A percentile compares a stretch with the other conserved stretches of the same genome.
Evolutionary conservation across 37 sponge, comb jelly and placozoan species (phyloP).

Genomic region (Ephydatia muelleri): DNA sequence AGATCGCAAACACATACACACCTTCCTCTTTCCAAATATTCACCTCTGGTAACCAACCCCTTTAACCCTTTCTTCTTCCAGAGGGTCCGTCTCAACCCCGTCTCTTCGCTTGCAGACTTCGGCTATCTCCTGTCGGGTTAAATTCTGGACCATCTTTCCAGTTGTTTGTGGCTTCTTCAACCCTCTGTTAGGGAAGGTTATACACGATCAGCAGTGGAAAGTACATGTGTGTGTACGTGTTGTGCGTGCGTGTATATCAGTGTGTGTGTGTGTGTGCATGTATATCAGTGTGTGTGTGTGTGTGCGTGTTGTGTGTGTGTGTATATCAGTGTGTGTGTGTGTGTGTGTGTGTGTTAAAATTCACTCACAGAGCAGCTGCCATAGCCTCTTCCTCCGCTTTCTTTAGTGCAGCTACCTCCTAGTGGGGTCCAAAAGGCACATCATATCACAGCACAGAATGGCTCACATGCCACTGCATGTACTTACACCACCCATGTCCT

Average conservation of each 20-base stretch:
- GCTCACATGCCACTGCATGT: no score
- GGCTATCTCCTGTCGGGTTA: constrained; percentile 64
- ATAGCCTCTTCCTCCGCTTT: constrained; percentile 83
- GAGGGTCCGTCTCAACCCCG: constrained; percentile 39
- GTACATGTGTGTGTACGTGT: neutral
- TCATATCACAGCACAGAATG: constrained; percentile 16
- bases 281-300: neutral
- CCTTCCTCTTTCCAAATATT: neutral
- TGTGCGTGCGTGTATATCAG: neutral
- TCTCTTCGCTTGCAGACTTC: constrained; percentile 57
- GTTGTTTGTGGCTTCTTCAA: constrained; percentile 31
- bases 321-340: neutral
- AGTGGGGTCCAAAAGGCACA: constrained; percentile 21
- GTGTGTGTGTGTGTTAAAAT: neutral
- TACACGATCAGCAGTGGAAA: no score
- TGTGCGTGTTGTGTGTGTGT: neutral
- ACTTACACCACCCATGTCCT: no score
- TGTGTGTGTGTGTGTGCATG: neutral
- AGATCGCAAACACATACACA: neutral
- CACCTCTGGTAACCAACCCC: constrained; percentile 75
- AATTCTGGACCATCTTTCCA: neutral
- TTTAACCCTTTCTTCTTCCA: constrained; percentile 53
- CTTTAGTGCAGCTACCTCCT: constrained; percentile 87
- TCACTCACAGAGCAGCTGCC: constrained; percentile 77
- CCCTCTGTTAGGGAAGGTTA: neutral